Evolutionary conservation across 35 echinoderm and acorn worm species (phyloP).

Genomic region (Acanthaster planci): DNA sequence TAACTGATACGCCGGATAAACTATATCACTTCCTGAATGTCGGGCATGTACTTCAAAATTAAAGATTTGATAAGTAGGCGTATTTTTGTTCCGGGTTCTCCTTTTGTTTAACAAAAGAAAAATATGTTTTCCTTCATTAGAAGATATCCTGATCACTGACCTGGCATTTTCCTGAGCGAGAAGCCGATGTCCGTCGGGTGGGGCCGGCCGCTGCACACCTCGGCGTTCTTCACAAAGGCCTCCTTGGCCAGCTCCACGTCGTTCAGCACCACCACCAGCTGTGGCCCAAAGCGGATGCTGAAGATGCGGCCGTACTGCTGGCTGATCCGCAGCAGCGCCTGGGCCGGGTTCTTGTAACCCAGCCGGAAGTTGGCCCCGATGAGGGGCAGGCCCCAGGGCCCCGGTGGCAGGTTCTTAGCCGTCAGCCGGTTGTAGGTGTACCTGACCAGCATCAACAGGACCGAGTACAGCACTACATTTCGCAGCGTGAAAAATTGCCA

Average conservation of each 20-base stretch:
- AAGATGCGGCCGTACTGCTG: slow-evolving; percentile 35
- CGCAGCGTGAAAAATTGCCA: not conserved
- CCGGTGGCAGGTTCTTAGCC: slow-evolving; percentile 12
- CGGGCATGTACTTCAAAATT: no score
- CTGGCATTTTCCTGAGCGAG: slow-evolving; percentile 16
- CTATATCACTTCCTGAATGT: no score
- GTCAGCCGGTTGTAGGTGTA: not conserved
- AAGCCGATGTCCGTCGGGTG: slow-evolving; percentile 22
- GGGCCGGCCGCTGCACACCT: slow-evolving; percentile 29
- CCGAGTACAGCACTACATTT: not conserved
- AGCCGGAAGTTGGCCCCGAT: slow-evolving; percentile 27
- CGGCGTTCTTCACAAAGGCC: slow-evolving; percentile 28
- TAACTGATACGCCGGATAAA: no score
- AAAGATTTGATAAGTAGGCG: no score
- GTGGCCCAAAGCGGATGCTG: slow-evolving; percentile 23
- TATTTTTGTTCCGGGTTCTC: no score
- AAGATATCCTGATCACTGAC: not conserved
- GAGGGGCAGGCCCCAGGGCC: slow-evolving; percentile 29
- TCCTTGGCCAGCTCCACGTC: slow-evolving; percentile 42
- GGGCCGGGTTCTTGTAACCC: slow-evolving; percentile 32
- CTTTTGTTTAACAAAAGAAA: no score
- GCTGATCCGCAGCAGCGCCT: slow-evolving; percentile 4
- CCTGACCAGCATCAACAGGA: not conserved
- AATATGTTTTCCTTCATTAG: no score
- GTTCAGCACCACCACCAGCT: slow-evolving; percentile 42